phyloP scores from a whole-genome alignment of 2,888 invertebrate species.

The Microctonus aethiopoides region DNA sequence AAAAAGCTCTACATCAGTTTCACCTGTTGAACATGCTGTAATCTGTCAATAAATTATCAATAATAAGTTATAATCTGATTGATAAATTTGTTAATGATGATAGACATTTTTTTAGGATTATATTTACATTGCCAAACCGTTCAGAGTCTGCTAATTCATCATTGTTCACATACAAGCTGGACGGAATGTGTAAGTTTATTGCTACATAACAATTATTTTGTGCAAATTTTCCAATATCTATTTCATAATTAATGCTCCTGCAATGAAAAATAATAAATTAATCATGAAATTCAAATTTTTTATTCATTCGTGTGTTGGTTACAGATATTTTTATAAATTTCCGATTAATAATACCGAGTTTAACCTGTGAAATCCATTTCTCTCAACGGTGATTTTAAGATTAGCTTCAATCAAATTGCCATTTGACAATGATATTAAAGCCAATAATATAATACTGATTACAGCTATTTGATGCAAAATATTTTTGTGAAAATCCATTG shows the following conservation, averaged over 20 bases:
- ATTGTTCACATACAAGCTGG: slow-evolving; percentile 58
- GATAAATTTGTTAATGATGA: background rate
- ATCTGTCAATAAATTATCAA: slow-evolving; percentile 34
- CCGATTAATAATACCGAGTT: slow-evolving; percentile 5
- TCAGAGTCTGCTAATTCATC: slow-evolving; percentile 62
- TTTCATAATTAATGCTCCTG: slow-evolving; percentile 53
- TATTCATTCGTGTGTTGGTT: too few species aligned
- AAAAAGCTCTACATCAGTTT: slow-evolving; percentile 60
- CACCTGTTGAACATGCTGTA: slow-evolving; percentile 55
- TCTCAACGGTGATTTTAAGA: slow-evolving; percentile 50
- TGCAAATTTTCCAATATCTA: slow-evolving; percentile 46
- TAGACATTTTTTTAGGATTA: background rate
- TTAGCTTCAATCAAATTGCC: slow-evolving; percentile 40
- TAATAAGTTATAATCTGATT: background rate
- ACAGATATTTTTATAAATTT: background rate
- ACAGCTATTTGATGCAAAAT: too few species aligned
- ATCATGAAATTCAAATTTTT: background rate
- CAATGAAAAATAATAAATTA: slow-evolving; percentile 15
- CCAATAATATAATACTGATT: slow-evolving; percentile 12
- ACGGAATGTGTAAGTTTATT: slow-evolving; percentile 53
- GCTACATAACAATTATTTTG: slow-evolving; percentile 52
- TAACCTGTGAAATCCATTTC: slow-evolving; percentile 63
- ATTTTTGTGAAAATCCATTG: too few species aligned
- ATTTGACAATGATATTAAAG: slow-evolving; percentile 4
- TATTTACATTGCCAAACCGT: slow-evolving; percentile 52